Base-by-base conservation (phyloP, 2,113 vertebrate species). In the Mola mola region DNA sequence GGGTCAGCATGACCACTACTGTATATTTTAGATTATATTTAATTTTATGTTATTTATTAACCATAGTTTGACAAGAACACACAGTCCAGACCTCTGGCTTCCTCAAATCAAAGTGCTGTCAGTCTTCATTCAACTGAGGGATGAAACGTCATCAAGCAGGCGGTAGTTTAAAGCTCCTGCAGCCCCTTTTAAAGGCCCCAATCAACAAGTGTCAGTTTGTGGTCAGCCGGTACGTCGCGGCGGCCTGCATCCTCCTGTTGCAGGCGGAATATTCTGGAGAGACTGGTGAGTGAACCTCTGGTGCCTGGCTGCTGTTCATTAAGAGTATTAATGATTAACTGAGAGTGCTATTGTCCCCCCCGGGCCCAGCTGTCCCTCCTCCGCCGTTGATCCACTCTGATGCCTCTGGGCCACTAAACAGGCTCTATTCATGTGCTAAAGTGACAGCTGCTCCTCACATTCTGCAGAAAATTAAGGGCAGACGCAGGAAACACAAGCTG, bases 401-500 rank as follows among this genome's bases (percentile, higher is more conserved):
- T 87, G 85, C 82, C 82, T 84, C 82, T 52, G 62, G 66, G 72
- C 78, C 70, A 67, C 78, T 81, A 75, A 82, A 84, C 78, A 46
- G 81, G 63, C 72, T 87, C 67, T 72, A 89, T 88, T 90, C 86
- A 84, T 89, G 85, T 87, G 85, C 79, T 85, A 78, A 88, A 89
- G 84, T 90, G 86, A 90, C 91, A 90, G 87, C 91, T 91, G 91
- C 89, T 88, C 72, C 79, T 84, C 83, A 87, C 85, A 88, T 89
- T 90, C 85, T 86, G 28, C 74, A 65, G 72, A 88, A 90, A 89
- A 87, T 85, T 60, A 83, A 86, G 75, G 17, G 26, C 73, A 84
- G 80, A 81, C 57, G 53, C 70, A 49, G 69, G 67, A 82, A 75
- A 65, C 69, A 74, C 71, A 84, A 84, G 56, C 76, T 10, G 8